Percentiles rank a stretch among this genome's conserved stretches.
Evolutionary conservation across 2,888 invertebrate genomes (phyloP).

Genomic region (Panorpa germanica): DNA sequence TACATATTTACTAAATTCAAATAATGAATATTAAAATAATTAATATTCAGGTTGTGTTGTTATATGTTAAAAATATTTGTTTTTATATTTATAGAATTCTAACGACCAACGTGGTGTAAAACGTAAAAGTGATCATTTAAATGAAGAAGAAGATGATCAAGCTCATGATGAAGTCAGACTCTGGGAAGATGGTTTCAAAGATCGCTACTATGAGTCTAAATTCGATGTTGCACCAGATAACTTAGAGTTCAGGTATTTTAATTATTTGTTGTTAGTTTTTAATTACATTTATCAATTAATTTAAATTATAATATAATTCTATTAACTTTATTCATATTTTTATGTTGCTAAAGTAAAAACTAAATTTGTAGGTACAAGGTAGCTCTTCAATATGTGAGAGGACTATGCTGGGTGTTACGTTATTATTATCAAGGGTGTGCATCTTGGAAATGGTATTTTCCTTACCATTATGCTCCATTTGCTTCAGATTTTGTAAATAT

Average conservation of each 20-base stretch:
- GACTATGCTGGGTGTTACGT: conserved; percentile 93
- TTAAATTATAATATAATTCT: too few relatives aligned
- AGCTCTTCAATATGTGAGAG: conserved; percentile 85
- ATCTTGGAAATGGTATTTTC: conserved; percentile 99
- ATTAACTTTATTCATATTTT: neutral
- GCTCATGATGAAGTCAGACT: conserved; percentile 75
- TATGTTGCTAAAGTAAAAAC: too few relatives aligned
- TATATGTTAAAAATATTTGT: neutral
- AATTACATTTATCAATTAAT: neutral
- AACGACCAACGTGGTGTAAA: conserved; percentile 28
- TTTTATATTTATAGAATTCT: too few relatives aligned
- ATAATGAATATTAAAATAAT: conserved; percentile 12
- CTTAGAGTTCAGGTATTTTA: conserved; percentile 51
- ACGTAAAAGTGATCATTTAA: conserved; percentile 25
- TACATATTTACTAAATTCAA: conserved; percentile 1
- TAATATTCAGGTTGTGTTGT: neutral
- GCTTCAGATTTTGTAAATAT: conserved; percentile 96
- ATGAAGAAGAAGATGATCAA: conserved; percentile 52
- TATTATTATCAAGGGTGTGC: conserved; percentile 99
- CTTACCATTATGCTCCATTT: conserved; percentile 98
- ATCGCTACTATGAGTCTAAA: conserved; percentile 91
- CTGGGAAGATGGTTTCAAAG: conserved; percentile 96
- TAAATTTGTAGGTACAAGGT: conserved; percentile 47
- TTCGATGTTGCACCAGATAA: conserved; percentile 64
- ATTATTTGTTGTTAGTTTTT: conserved; percentile 3